Conservation (phyloP, 2,797 vertebrate species). For the Smutsia temminckii region DNA sequence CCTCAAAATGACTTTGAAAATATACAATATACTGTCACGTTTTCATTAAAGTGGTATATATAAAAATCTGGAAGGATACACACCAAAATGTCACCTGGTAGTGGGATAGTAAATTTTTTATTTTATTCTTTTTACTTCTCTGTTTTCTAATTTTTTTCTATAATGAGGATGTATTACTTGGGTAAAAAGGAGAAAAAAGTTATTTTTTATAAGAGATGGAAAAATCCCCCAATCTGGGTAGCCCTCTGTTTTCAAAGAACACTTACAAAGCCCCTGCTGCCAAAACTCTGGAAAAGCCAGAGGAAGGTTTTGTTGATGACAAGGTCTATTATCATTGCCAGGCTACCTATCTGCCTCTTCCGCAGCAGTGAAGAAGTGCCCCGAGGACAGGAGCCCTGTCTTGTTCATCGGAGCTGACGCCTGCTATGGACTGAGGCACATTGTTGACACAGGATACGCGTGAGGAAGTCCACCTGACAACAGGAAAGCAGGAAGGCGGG, state of each 20-base stretch:
- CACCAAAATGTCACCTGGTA: not conserved
- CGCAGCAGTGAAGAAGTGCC: not conserved
- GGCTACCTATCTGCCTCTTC: not conserved
- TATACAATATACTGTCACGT: not conserved
- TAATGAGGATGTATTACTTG: not conserved
- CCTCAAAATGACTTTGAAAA: not conserved
- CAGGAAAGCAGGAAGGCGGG: not conserved
- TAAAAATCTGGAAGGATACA: not conserved
- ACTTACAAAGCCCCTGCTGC: not conserved
- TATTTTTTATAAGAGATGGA: not conserved
- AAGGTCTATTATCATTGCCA: too few relatives aligned
- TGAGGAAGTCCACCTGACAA: not conserved
- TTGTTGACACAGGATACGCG: accelerated
- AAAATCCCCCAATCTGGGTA: not conserved
- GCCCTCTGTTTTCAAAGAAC: not conserved
- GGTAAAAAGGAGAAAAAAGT: not conserved
- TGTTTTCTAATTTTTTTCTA: not conserved
- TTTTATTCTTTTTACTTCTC: constrained; percentile 23
- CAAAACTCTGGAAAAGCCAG: not conserved
- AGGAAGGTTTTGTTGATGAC: not conserved
- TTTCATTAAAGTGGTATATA: constrained; percentile 2
- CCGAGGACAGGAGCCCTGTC: not conserved
- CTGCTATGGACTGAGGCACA: accelerated
- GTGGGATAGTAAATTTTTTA: not conserved
- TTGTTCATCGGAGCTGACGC: not conserved